Base-by-base conservation (phyloP, 1,140 invertebrate species). In the Amyelois transitella region DNA sequence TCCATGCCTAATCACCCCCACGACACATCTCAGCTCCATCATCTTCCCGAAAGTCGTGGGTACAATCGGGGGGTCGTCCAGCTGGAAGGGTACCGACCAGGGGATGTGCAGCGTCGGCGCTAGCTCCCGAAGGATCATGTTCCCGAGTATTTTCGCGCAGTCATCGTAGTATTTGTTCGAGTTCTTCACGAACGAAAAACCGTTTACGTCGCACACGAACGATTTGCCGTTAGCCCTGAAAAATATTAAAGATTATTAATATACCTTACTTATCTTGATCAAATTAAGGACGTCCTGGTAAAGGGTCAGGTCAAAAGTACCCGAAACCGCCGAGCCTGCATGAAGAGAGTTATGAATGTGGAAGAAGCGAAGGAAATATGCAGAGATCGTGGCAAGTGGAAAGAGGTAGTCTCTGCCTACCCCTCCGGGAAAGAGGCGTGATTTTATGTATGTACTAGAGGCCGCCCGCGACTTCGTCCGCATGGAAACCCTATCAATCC, bases 161-260 rank as follows among this genome's bases (percentile, higher is more conserved):
- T 99, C 99, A 86, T 99, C 98, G 81, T 99, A 99, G 89, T 99
- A 99, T 81, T 99, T 99, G 77, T 96, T 97, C 0, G 98, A 99
- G 83, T 99, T 99, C 81, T 99, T 99, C 6, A 99, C 99, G 89
- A 99, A 99, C 80, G 97, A 99, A 86, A 99, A 99, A 1, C 99
- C 99, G 90, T 99, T 99, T 0, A 99, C 98, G 90, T 99, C 99
- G 89, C 98, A 99, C 0, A 99, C 99, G 85, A 97, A 99, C 0
- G 98, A 99, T 82, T 98, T 97, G 18, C 98, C 98, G 90, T 98
- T 99, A 17, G 98, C 98, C 77, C 98, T 95, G 81, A 18, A 88
- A 89, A 73, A 63, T 62, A 60, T 58, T 38, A 14, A 14, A 32
- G 8, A 24, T 24, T 5, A 24, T 5, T 24, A 24, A 5, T 24